These are phyloP conservation scores for Spermophilus dauricus DNA, from an alignment of 2,113 vertebrate species.

Conservation along the genomic window DNA sequence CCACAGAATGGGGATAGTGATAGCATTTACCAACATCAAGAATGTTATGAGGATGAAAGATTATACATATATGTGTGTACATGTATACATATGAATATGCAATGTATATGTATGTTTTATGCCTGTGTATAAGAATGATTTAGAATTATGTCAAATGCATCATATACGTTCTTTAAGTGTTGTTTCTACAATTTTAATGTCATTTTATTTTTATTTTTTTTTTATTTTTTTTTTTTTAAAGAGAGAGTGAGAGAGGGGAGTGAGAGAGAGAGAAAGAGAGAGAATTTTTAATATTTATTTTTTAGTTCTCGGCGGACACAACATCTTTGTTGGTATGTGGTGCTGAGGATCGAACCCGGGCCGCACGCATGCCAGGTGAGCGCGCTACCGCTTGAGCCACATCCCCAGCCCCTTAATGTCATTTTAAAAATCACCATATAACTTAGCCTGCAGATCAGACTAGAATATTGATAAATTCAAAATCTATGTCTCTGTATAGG, in stretches of 20 bases:
- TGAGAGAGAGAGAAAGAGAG: too few species aligned
- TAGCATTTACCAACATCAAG: background rate
- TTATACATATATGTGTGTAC: background rate
- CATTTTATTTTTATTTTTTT: too few species aligned
- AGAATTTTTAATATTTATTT: too few species aligned
- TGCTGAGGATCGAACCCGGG: too few species aligned
- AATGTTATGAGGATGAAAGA: background rate
- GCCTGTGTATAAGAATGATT: background rate
- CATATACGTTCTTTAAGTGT: background rate
- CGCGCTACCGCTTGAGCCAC: too few species aligned
- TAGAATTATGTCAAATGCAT: background rate
- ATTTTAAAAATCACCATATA: conserved; percentile 13
- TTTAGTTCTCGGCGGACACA: too few species aligned
- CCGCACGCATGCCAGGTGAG: too few species aligned
- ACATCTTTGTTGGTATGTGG: too few species aligned
- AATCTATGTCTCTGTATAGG: conserved; percentile 28
- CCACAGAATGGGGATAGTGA: background rate
- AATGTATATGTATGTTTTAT: background rate
- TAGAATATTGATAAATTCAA: background rate
- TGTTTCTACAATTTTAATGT: background rate
- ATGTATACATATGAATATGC: background rate
- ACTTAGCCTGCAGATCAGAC: background rate
- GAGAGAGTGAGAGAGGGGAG: too few species aligned
- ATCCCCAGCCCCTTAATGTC: too few species aligned
- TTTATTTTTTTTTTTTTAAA: too few species aligned